Percentiles rank a stretch among this genome's conserved stretches.
Evolutionary conservation across 2,888 invertebrate species (phyloP).

Genomic region (Agrochola lota): DNA sequence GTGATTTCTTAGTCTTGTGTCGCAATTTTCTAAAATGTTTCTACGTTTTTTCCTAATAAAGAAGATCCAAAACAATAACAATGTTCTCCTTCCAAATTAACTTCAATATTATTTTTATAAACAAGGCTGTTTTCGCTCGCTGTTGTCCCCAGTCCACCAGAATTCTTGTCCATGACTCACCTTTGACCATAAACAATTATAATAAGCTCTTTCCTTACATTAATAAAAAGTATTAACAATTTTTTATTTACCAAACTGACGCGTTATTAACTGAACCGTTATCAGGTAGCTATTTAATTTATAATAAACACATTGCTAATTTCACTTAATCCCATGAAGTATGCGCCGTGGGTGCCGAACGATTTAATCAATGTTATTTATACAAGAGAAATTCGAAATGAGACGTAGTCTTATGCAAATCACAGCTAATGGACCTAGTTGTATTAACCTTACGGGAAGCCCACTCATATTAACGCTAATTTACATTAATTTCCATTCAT

Average conservation of each 20-base stretch:
- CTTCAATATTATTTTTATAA: constrained; percentile 14
- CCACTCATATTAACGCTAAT: constrained; percentile 73
- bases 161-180: constrained; percentile 51
- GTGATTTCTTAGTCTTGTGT: constrained; percentile 66
- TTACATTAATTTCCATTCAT: constrained; percentile 82
- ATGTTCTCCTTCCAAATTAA: constrained; percentile 31
- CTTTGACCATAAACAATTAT: constrained; percentile 53
- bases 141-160: background rate
- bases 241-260: constrained; percentile 72
- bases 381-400: constrained; percentile 81
- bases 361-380: constrained; percentile 74
- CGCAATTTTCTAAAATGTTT: constrained; percentile 56
- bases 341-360: constrained; percentile 71
- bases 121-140: constrained; percentile 24
- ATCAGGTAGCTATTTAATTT: constrained; percentile 76
- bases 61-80: constrained; percentile 52
- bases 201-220: constrained; percentile 53
- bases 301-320: constrained; percentile 82
- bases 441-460: constrained; percentile 75
- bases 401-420: constrained; percentile 81
- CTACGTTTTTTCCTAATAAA: constrained; percentile 49
- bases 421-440: constrained; percentile 78
- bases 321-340: constrained; percentile 80
- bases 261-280: constrained; percentile 72
- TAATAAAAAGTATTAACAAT: constrained; percentile 52